Percentiles rank a stretch among this genome's conserved stretches.
Evolutionary conservation across 1,140 invertebrate genomes (phyloP).

Genomic region (Sinella curviseta): DNA sequence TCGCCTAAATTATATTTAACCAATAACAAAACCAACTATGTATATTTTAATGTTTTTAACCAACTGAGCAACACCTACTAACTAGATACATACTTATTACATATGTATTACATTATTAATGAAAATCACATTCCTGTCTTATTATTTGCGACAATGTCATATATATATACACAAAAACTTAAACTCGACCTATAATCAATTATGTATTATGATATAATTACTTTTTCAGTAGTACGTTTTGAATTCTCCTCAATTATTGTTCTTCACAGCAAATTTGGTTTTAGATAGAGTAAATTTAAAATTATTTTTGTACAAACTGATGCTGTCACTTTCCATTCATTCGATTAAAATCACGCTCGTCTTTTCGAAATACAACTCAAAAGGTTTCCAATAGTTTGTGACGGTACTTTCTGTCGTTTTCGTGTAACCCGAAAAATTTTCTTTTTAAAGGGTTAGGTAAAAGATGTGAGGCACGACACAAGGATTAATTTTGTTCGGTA

Average conservation of each 20-base stretch:
- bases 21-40: background rate
- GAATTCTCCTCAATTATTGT: background rate
- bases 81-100: too few species aligned
- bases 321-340: background rate
- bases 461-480: background rate
- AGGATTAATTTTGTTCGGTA: background rate
- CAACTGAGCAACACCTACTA: too few species aligned
- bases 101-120: too few species aligned
- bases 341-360: background rate
- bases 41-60: too few species aligned
- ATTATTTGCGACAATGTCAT: too few species aligned
- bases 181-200: too few species aligned
- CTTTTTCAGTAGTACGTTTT: too few species aligned
- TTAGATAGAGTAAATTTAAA: background rate
- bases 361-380: too few species aligned
- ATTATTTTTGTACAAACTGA: background rate
- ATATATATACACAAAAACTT: too few species aligned
- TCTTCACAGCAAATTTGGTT: background rate
- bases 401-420: background rate
- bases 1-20: background rate
- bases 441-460: background rate
- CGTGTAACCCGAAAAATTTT: background rate
- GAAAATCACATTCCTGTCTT: too few species aligned
- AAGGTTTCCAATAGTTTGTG: background rate
- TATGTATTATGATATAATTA: too few species aligned